Evolutionary conservation across 1,140 invertebrate species (phyloP).

Genomic region (Diuraphis noxia): DNA sequence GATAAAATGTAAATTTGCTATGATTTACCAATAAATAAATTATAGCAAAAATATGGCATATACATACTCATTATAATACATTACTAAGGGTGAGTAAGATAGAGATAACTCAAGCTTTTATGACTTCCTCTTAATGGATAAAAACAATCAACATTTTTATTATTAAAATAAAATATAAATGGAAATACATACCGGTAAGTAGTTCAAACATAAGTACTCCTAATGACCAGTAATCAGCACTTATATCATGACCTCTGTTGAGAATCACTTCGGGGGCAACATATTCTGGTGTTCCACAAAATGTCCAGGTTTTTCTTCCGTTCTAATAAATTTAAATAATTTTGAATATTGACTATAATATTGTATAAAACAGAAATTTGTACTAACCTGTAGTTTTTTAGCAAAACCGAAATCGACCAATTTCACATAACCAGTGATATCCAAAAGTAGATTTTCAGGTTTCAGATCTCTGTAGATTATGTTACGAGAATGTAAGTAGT

Average conservation of each 20-base stretch:
- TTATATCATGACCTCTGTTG: conserved; percentile 95
- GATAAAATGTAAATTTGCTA: neutral
- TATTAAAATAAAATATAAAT: no score
- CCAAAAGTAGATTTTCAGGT: conserved; percentile 94
- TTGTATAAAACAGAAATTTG: neutral
- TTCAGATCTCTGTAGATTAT: conserved; percentile 98
- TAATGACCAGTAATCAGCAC: conserved; percentile 97
- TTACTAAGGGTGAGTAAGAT: no score
- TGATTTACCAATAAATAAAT: neutral
- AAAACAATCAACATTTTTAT: no score
- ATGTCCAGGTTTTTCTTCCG: conserved; percentile 96
- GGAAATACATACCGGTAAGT: no score
- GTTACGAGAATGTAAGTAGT: conserved; percentile 92
- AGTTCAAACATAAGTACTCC: conserved; percentile 94
- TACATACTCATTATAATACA: no score
- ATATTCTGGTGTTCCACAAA: conserved; percentile 92
- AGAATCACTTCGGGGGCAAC: conserved; percentile 97
- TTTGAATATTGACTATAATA: neutral
- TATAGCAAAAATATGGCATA: neutral
- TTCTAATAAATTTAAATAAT: conserved; percentile 61
- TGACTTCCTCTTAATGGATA: neutral
- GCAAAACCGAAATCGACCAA: conserved; percentile 97
- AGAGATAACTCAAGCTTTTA: neutral
- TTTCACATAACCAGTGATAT: conserved; percentile 88
- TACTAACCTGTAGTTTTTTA: conserved; percentile 73